phyloP scores from a whole-genome alignment of 2,113 vertebrate genomes.

The Neotoma lepida region DNA sequence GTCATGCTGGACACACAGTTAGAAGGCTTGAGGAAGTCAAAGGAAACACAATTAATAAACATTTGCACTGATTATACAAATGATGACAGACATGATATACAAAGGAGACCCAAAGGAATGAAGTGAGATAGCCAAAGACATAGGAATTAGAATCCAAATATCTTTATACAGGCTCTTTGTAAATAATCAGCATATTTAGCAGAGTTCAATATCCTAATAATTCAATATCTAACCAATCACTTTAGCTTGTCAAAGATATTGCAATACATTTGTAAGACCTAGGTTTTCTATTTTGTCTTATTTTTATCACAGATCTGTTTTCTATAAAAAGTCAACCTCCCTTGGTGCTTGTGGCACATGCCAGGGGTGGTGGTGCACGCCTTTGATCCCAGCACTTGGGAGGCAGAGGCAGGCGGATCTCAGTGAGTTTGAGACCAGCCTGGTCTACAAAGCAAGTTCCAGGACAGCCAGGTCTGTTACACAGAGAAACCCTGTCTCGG shows the following conservation, averaged over 20 bases:
- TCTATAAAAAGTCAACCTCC: not conserved
- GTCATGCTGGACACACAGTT: not conserved
- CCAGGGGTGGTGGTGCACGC: no score
- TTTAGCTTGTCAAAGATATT: slow-evolving; percentile 2
- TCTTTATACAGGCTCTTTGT: not conserved
- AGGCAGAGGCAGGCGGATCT: not conserved
- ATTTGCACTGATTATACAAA: not conserved
- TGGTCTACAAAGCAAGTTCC: not conserved
- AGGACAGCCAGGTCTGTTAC: not conserved
- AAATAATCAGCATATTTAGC: not conserved
- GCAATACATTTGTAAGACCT: not conserved
- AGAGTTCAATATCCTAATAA: slow-evolving; percentile 44
- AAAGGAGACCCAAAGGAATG: not conserved
- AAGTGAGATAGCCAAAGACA: not conserved
- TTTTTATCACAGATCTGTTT: slow-evolving; percentile 18
- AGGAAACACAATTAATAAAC: slow-evolving; percentile 32
- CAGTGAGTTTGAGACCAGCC: not conserved
- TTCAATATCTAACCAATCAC: slow-evolving; percentile 12
- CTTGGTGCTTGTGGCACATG: no score
- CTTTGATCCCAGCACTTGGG: no score
- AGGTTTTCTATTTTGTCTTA: not conserved
- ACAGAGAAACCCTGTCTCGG: not conserved
- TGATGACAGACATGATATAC: not conserved
- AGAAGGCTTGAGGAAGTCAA: not conserved
- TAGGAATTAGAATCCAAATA: not conserved